phyloP scores from a whole-genome alignment of 2,113 vertebrate species.

The Pomatorhinus ruficollis region DNA sequence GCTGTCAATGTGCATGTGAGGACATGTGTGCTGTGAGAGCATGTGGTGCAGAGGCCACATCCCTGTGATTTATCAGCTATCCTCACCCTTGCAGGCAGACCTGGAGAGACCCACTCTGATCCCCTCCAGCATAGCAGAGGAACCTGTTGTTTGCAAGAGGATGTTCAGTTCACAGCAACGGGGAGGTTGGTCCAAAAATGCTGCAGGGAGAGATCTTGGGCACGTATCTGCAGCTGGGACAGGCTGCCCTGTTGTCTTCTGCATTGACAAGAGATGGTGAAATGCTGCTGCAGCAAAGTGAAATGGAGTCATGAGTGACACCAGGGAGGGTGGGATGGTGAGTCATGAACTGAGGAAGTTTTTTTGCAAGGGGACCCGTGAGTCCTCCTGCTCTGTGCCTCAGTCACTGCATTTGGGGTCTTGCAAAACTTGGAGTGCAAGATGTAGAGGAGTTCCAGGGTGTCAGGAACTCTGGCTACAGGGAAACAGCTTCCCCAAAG shows the following conservation, averaged over 20 bases:
- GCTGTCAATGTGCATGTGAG: background rate
- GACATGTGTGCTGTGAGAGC: background rate
- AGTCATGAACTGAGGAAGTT: background rate
- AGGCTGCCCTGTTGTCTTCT: background rate
- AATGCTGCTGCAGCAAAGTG: background rate
- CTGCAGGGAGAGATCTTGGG: background rate
- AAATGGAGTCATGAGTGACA: background rate
- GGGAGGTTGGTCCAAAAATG: background rate
- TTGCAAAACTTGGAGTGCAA: background rate
- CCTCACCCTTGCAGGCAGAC: background rate
- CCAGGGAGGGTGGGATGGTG: background rate
- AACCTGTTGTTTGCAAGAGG: background rate
- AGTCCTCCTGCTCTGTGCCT: background rate
- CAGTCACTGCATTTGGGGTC: rapidly evolving
- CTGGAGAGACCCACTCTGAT: background rate
- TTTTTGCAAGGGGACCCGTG: rapidly evolving
- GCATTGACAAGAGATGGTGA: background rate
- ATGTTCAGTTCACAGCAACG: background rate
- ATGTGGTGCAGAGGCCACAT: background rate
- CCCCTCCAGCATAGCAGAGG: background rate
- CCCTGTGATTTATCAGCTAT: background rate
- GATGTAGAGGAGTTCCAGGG: background rate
- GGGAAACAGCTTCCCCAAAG: background rate
- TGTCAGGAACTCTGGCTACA: rapidly evolving
- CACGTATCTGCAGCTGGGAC: rapidly evolving